phyloP scores from a whole-genome alignment of 2,113 vertebrate species.

The Microcebus ravelobensis region DNA sequence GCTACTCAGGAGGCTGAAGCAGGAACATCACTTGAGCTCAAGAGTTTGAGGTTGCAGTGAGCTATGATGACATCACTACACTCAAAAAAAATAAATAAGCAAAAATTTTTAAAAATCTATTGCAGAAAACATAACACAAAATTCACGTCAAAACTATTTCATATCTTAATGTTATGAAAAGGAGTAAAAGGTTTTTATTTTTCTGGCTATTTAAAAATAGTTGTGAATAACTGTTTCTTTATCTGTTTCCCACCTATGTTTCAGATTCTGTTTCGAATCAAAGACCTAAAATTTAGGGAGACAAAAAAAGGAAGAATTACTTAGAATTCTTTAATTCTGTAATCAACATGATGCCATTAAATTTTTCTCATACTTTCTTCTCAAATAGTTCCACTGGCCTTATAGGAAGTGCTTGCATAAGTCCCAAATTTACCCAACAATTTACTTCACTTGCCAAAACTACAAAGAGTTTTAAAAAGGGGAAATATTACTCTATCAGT shows the following conservation, averaged over 20 bases:
- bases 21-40: too few relatives aligned
- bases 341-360: neutral
- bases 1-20: too few relatives aligned
- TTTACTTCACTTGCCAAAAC: neutral
- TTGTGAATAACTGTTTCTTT: neutral
- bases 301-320: neutral
- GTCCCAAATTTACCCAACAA: neutral
- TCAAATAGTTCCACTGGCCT: neutral
- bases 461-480: neutral
- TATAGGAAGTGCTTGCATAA: neutral
- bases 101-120: neutral
- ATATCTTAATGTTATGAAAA: neutral
- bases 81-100: too few relatives aligned
- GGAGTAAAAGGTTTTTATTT: neutral
- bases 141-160: neutral
- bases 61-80: too few relatives aligned
- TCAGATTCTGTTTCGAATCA: conserved; percentile 16
- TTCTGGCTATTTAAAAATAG: neutral
- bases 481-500: neutral
- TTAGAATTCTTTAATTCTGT: neutral
- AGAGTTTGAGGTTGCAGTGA: too few relatives aligned
- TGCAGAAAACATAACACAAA: conserved; percentile 8
- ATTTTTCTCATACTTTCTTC: neutral
- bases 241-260: neutral
- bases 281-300: neutral